A percentile compares a stretch with the other conserved stretches of the same genome.
Evolutionary conservation across 2,113 vertebrate species (phyloP).

Genomic region (Girardinichthys multiradiatus): DNA sequence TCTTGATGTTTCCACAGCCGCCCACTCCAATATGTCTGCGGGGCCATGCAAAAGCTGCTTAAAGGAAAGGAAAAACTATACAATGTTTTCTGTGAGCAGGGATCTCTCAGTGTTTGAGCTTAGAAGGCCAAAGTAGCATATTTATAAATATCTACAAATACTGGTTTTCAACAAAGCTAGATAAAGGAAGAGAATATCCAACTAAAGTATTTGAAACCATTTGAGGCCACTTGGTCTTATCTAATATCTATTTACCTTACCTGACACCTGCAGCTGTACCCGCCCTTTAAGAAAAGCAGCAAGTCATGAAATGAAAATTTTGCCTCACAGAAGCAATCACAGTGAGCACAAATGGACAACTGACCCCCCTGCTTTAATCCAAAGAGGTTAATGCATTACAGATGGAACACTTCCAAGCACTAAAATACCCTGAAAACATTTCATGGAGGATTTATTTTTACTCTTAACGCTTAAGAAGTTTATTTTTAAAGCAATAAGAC

Average conservation of each 20-base stretch:
- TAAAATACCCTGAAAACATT: conserved; percentile 31
- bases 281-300: conserved; percentile 27
- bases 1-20: conserved; percentile 59
- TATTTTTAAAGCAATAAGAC: neutral
- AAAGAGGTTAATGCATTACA: conserved; percentile 61
- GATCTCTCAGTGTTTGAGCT: conserved; percentile 25
- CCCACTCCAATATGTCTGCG: conserved; percentile 59
- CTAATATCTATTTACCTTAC: conserved; percentile 46
- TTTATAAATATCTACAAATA: conserved; percentile 16
- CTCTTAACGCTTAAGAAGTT: conserved; percentile 13
- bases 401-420: conserved; percentile 31
- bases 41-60: conserved; percentile 36
- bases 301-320: conserved; percentile 11
- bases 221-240: conserved; percentile 19
- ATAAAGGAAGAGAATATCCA: neutral
- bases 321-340: conserved; percentile 38
- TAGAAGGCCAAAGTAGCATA: conserved; percentile 8
- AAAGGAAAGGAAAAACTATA: conserved; percentile 30
- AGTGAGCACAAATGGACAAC: conserved; percentile 33
- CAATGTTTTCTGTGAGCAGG: conserved; percentile 28
- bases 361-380: conserved; percentile 59
- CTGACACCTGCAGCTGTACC: conserved; percentile 38
- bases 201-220: conserved; percentile 17
- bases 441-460: conserved; percentile 32
- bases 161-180: neutral